A percentile compares a stretch with the other conserved stretches of the same genome.
These are phyloP conservation scores for Zosterops borbonicus DNA, from an alignment of 2,113 vertebrate species.

Conservation along the genomic window DNA sequence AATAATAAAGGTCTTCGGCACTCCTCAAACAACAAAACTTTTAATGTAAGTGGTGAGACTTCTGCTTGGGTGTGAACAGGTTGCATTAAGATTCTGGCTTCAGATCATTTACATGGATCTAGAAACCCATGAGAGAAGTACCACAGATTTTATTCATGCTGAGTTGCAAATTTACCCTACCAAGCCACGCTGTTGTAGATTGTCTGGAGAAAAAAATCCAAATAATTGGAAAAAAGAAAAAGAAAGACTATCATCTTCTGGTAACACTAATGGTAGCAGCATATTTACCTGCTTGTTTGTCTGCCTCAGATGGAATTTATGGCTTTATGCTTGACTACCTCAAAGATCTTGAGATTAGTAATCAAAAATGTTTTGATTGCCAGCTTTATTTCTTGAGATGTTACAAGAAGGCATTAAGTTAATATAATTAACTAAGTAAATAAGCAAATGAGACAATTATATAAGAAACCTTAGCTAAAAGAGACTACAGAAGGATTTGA, in stretches of 20 bases:
- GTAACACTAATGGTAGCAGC: neutral
- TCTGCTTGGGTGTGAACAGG: neutral
- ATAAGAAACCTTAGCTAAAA: neutral
- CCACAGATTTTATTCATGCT: neutral
- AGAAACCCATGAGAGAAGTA: neutral
- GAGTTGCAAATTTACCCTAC: neutral
- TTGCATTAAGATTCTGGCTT: neutral
- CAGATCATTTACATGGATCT: neutral
- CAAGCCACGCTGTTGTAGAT: neutral
- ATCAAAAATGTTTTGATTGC: neutral
- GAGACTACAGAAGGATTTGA: constrained; percentile 7
- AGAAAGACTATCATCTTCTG: neutral
- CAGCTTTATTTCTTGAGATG: neutral
- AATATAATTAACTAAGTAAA: neutral
- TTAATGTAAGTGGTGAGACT: neutral
- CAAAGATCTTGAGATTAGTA: neutral
- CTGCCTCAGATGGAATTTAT: neutral
- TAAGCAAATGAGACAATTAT: neutral
- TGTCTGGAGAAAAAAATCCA: neutral
- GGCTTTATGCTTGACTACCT: neutral
- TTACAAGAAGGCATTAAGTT: neutral
- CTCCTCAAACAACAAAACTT: neutral
- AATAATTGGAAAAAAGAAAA: neutral
- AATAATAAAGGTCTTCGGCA: neutral
- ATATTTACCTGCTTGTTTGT: neutral